Evolutionary conservation across 2,113 vertebrate species (phyloP).

Genomic region (Phoxinus phoxinus): DNA sequence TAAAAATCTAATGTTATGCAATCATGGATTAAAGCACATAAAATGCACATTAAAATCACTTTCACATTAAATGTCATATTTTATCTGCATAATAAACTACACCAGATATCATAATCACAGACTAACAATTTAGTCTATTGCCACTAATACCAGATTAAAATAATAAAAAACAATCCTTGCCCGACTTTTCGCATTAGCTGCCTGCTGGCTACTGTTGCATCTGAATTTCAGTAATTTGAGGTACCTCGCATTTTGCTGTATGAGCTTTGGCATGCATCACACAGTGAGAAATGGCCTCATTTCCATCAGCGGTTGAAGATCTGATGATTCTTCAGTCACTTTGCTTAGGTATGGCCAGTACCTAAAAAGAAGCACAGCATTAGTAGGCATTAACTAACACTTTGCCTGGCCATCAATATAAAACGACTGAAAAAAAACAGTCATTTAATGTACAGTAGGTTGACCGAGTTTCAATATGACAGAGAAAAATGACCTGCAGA

Average conservation of each 20-base stretch:
- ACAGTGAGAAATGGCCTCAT: conserved; percentile 34
- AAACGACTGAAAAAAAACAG: too few species aligned
- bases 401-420: too few species aligned
- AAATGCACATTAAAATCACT: not conserved
- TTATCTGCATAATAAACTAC: conserved; percentile 1
- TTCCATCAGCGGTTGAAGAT: conserved; percentile 19
- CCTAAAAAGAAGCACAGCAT: conserved; percentile 15
- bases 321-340: conserved; percentile 7
- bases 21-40: not conserved
- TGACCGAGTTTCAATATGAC: too few species aligned
- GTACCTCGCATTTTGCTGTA: conserved; percentile 34
- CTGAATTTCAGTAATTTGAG: too few species aligned
- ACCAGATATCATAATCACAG: not conserved
- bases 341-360: conserved; percentile 32
- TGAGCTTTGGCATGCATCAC: conserved; percentile 37
- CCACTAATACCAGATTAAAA: too few species aligned
- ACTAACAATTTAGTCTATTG: too few species aligned
- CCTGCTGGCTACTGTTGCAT: too few species aligned
- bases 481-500: conserved; percentile 26
- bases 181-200: too few species aligned
- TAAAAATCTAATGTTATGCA: not conserved
- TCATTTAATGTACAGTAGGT: too few species aligned
- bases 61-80: not conserved
- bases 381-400: not conserved
- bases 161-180: too few species aligned